Base-by-base conservation (phyloP, 1,140 invertebrate genomes). In the Eupeodes corollae region DNA sequence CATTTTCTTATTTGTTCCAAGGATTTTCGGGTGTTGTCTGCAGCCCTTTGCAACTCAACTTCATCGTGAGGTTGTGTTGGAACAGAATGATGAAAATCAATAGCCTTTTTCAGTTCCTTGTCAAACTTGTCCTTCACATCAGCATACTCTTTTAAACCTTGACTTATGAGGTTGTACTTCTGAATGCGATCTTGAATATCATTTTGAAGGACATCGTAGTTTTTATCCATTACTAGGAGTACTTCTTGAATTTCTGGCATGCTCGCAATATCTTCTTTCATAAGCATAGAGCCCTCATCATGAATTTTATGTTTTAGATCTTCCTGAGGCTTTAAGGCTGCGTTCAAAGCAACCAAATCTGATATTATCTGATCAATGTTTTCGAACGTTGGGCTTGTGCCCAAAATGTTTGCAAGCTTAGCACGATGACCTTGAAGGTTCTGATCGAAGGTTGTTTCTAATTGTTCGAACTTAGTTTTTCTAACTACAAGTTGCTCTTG, bases 261-360 rank as follows among this genome's bases (percentile, higher is more conserved):
- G 53, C 84, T 84, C 21, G 78, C 77, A 52, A 86, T 80, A 68
- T 91, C 88, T 68, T 86, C 81, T 55, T 83, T 80, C 75, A 90
- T 83, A 33, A 91, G 64, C 43, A 80, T 72, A 15, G 82, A 71
- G 1, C 85, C 87, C 71, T 89, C 79, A 55, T 79, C 76, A 32
- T 79, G 75, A 1, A 86, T 68, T 42, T 73, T 69, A 40, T 80
- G 71, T 58, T 81, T 82, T 0, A 75, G 53, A 14, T 66, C 60
- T 8, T 70, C 61, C 19, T 71, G 65, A 15, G 67, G 56, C 33
- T 75, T 73, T 32, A 78, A 72, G 5, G 75, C 69, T 48, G 76
- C 73, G 31, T 68, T 67, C 0, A 68, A 48, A 1, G 58, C 56
- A 6, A 67, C 56, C 14, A 65, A 44, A 48, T 67, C 63, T 16